These are phyloP conservation scores for Caenorhabditis tropicalis DNA, from an alignment of 1,140 invertebrate species.

Conservation along the genomic window DNA sequence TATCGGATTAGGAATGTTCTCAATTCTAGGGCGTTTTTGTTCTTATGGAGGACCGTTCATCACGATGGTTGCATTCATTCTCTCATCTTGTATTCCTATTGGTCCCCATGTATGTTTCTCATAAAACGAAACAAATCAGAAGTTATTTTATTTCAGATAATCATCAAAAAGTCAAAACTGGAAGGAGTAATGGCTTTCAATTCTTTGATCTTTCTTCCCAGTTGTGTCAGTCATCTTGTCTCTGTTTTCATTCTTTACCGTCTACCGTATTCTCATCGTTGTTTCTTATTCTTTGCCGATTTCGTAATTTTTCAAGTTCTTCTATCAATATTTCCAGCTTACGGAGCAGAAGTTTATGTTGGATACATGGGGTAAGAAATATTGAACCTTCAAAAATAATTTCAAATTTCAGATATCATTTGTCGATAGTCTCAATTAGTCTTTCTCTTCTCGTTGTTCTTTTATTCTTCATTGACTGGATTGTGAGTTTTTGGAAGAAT, in stretches of 20 bases:
- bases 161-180: slow-evolving; percentile 66
- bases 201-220: slow-evolving; percentile 69
- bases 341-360: slow-evolving; percentile 49
- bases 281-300: slow-evolving; percentile 51
- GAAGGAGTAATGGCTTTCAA: slow-evolving; percentile 64
- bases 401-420: slow-evolving; percentile 65
- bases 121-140: not conserved
- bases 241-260: slow-evolving; percentile 68
- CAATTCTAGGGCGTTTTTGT: slow-evolving; percentile 64
- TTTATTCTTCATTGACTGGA: slow-evolving; percentile 71
- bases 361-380: slow-evolving; percentile 37
- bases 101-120: slow-evolving; percentile 67
- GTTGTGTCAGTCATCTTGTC: slow-evolving; percentile 68
- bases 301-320: slow-evolving; percentile 43
- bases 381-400: not conserved
- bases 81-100: slow-evolving; percentile 68
- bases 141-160: slow-evolving; percentile 58
- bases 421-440: slow-evolving; percentile 67
- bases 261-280: slow-evolving; percentile 67
- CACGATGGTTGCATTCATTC: slow-evolving; percentile 61
- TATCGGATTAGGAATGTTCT: slow-evolving; percentile 61
- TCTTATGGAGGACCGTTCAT: slow-evolving; percentile 57
- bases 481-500: slow-evolving; percentile 60
- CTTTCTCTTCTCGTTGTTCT: slow-evolving; percentile 66
- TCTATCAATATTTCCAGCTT: slow-evolving; percentile 47